A percentile compares a stretch with the other conserved stretches of the same genome.
These are phyloP conservation scores for Tiphia femorata DNA, from an alignment of 2,888 invertebrate species.

Conservation along the genomic window DNA sequence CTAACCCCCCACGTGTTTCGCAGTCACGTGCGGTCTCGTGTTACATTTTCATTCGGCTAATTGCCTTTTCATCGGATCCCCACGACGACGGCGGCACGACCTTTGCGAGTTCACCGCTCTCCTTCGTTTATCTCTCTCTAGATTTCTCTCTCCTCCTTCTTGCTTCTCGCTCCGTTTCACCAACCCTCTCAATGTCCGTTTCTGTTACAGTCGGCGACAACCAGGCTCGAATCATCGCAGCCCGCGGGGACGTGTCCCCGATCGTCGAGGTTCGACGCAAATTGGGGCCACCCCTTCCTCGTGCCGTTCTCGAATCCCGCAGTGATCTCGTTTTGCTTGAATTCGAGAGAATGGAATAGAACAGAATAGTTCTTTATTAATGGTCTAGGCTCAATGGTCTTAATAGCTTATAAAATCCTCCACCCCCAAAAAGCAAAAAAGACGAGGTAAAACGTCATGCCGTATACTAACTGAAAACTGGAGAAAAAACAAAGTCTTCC, in stretches of 20 bases:
- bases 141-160: slow-evolving; percentile 4
- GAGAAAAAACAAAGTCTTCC: too few species aligned
- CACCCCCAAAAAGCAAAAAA: too few species aligned
- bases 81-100: slow-evolving; percentile 17
- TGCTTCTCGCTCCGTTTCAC: slow-evolving; percentile 12
- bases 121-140: slow-evolving; percentile 6
- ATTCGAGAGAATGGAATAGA: too few species aligned
- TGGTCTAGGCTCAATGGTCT: too few species aligned
- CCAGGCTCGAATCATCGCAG: slow-evolving; percentile 39
- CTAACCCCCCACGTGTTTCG: slow-evolving; percentile 36
- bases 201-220: slow-evolving; percentile 13
- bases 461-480: too few species aligned
- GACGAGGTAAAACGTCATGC: too few species aligned
- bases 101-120: slow-evolving; percentile 7
- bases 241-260: slow-evolving; percentile 28
- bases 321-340: too few species aligned
- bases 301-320: background rate
- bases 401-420: too few species aligned
- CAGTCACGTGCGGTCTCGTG: slow-evolving; percentile 68
- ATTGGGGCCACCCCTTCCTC: slow-evolving; percentile 30
- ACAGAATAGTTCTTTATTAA: too few species aligned
- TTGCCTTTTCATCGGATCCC: slow-evolving; percentile 63
- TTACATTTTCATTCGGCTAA: slow-evolving; percentile 69
- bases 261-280: slow-evolving; percentile 35
- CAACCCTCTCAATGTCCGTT: background rate